Evolutionary conservation across 2,113 vertebrate genomes (phyloP).

Genomic region (Solenodon paradoxus): DNA sequence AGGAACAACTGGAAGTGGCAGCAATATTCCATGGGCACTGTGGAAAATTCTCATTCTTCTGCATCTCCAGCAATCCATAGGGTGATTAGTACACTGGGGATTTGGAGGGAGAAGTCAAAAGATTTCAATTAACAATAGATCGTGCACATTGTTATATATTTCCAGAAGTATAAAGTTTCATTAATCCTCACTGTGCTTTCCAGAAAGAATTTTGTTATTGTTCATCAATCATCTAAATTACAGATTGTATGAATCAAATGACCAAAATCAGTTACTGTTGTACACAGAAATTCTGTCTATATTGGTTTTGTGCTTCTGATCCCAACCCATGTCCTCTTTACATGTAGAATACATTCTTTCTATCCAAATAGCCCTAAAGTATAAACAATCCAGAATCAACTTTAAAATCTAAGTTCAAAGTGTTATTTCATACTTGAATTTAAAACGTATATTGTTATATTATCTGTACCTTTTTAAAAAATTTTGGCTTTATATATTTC

Average conservation of each 20-base stretch:
- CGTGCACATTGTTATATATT: not conserved
- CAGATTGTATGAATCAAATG: not conserved
- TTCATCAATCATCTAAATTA: not conserved
- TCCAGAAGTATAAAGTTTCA: not conserved
- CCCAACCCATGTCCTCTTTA: not conserved
- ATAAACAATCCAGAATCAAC: not conserved
- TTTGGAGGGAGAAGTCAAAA: not conserved
- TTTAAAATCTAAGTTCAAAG: not conserved
- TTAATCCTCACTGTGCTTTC: not conserved
- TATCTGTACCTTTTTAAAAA: not conserved
- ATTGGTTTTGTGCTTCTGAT: not conserved
- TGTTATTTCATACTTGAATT: not conserved
- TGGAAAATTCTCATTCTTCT: not conserved
- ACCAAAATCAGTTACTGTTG: not conserved
- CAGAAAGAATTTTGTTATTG: not conserved
- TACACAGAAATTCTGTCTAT: not conserved
- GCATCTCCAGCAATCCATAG: not conserved
- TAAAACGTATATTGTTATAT: not conserved
- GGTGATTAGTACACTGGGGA: not conserved
- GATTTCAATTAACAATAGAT: not conserved
- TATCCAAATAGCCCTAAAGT: not conserved
- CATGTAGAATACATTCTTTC: not conserved
- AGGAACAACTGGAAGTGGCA: not conserved
- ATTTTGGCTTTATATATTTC: not conserved
- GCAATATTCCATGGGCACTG: not conserved